phyloP scores from a whole-genome alignment of 2,113 vertebrate genomes.

The Sterrhoptilus dennistouni region DNA sequence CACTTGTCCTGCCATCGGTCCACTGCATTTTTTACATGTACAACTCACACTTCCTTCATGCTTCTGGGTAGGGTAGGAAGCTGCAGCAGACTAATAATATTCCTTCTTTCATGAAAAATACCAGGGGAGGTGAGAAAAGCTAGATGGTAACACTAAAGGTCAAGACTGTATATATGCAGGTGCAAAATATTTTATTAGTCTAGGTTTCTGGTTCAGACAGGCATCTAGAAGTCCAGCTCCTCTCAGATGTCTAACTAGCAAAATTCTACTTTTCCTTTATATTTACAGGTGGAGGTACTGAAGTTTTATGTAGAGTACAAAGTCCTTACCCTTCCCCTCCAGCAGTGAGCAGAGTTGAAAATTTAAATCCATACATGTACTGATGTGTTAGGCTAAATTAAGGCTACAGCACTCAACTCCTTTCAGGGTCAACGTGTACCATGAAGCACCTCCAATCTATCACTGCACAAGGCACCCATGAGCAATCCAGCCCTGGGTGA shows the following conservation, averaged over 20 bases:
- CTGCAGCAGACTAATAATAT: not conserved
- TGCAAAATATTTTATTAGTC: not conserved
- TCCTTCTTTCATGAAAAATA: not conserved
- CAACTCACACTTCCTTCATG: not conserved
- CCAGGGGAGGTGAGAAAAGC: not conserved
- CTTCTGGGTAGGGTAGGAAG: not conserved
- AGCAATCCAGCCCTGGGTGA: not conserved
- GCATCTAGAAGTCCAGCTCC: not conserved
- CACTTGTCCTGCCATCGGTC: not conserved
- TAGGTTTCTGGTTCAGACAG: not conserved
- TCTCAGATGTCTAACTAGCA: not conserved
- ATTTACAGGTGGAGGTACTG: not conserved
- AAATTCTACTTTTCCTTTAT: not conserved
- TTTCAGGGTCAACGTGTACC: not conserved
- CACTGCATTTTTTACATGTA: not conserved
- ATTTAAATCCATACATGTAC: not conserved
- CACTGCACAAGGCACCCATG: accelerated
- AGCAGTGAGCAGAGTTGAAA: not conserved
- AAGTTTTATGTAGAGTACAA: not conserved
- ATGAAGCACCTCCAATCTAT: not conserved
- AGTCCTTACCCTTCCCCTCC: not conserved
- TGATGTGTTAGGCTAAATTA: not conserved
- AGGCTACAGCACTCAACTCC: not conserved
- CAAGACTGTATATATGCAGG: not conserved
- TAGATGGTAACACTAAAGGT: not conserved